These are phyloP conservation scores for Cephus pulcher DNA, from an alignment of 2,888 invertebrate species.

Conservation along the genomic window DNA sequence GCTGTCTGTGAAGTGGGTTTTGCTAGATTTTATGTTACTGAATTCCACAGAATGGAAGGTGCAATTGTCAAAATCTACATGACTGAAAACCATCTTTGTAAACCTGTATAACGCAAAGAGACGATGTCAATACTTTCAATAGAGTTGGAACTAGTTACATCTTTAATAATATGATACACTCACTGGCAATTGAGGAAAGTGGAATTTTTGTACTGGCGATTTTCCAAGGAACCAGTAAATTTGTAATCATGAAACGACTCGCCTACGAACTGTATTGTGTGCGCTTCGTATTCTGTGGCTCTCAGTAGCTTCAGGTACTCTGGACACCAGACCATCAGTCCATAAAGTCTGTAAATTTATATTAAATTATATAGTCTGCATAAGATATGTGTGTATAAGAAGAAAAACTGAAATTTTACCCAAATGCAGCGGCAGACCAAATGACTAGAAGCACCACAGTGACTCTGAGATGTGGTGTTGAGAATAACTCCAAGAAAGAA, in stretches of 20 bases:
- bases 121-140: neutral
- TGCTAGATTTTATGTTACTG: slow-evolving; percentile 78
- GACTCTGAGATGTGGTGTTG: slow-evolving; percentile 72
- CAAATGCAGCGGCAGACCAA: slow-evolving; percentile 71
- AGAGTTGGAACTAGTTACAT: neutral
- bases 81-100: slow-evolving; percentile 76
- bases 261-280: slow-evolving; percentile 55
- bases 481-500: slow-evolving; percentile 76
- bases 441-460: slow-evolving; percentile 74
- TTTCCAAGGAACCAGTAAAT: slow-evolving; percentile 76
- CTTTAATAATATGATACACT: slow-evolving; percentile 18
- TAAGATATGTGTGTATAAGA: neutral
- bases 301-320: slow-evolving; percentile 66
- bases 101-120: slow-evolving; percentile 61
- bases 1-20: slow-evolving; percentile 74
- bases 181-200: slow-evolving; percentile 73
- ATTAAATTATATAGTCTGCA: neutral
- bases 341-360: slow-evolving; percentile 67
- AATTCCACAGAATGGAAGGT: slow-evolving; percentile 77
- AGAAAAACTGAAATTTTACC: slow-evolving; percentile 68
- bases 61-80: slow-evolving; percentile 79
- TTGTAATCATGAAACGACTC: slow-evolving; percentile 61
- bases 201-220: slow-evolving; percentile 72
- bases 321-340: slow-evolving; percentile 72
- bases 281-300: slow-evolving; percentile 63